These are phyloP conservation scores for Darevskia nairensis DNA, from an alignment of 2,797 vertebrate genomes.

Conservation along the genomic window DNA sequence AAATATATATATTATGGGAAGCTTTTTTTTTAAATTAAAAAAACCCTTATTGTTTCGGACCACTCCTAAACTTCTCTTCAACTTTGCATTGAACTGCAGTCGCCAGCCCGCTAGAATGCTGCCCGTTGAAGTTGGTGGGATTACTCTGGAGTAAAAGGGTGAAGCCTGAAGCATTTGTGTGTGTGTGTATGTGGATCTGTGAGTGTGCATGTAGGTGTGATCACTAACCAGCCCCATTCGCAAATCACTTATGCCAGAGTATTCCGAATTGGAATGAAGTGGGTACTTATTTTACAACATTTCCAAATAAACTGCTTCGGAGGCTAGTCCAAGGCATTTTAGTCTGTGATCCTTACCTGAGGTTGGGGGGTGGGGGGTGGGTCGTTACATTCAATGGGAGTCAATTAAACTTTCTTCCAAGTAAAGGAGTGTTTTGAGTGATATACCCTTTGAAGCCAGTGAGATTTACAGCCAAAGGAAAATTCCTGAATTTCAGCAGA, in stretches of 20 bases:
- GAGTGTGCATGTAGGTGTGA: neutral
- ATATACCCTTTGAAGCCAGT: no score
- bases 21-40: neutral
- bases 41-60: neutral
- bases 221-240: neutral
- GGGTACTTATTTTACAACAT: neutral
- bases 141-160: conserved; percentile 8
- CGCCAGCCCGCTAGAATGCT: neutral
- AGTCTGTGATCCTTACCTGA: neutral
- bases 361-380: neutral
- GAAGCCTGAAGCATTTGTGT: neutral
- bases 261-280: neutral
- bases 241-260: neutral
- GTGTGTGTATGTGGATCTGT: no score
- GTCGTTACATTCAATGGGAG: no score
- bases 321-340: neutral
- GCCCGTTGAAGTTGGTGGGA: neutral
- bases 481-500: no score
- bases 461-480: no score
- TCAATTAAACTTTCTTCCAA: no score
- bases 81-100: neutral
- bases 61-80: neutral
- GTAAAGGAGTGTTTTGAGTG: no score
- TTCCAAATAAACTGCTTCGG: neutral
- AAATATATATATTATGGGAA: neutral